phyloP scores from a whole-genome alignment of 2,888 invertebrate species.

The Laspeyria flexula region DNA sequence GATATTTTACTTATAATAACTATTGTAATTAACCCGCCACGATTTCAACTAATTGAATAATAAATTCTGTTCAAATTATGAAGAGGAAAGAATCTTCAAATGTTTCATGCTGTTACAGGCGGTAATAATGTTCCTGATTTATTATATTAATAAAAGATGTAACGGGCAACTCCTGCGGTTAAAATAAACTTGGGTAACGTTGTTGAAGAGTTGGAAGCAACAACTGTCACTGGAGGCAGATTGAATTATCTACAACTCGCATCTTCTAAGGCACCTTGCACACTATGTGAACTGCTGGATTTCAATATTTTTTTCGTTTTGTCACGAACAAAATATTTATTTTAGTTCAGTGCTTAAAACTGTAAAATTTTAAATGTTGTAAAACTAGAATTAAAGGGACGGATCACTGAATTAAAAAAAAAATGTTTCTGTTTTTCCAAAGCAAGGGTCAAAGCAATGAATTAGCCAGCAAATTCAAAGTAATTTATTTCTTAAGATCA shows the following conservation, averaged over 20 bases:
- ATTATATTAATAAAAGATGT: slow-evolving; percentile 43
- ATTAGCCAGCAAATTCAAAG: too few species aligned
- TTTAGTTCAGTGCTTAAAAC: too few species aligned
- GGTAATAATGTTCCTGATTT: slow-evolving; percentile 30
- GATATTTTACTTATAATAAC: too few species aligned
- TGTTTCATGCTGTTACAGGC: slow-evolving; percentile 23
- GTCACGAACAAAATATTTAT: too few species aligned
- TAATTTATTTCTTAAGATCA: too few species aligned
- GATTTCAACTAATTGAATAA: slow-evolving; percentile 4
- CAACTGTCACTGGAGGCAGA: slow-evolving; percentile 40
- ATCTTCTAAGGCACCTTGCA: slow-evolving; percentile 8
- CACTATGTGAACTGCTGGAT: neutral
- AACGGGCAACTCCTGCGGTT: slow-evolving; percentile 29
- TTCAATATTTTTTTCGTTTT: too few species aligned
- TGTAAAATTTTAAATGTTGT: too few species aligned
- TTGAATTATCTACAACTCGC: slow-evolving; percentile 40
- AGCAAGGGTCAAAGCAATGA: too few species aligned
- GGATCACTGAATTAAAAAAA: too few species aligned
- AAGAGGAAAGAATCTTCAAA: slow-evolving; percentile 13
- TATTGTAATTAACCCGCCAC: too few species aligned
- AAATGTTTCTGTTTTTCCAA: too few species aligned
- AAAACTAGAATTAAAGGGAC: too few species aligned
- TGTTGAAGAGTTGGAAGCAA: slow-evolving; percentile 40
- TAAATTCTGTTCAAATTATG: slow-evolving; percentile 11
- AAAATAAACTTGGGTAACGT: slow-evolving; percentile 38